phyloP scores from a whole-genome alignment of 2,113 vertebrate species.

The Hippopotamus amphibius region DNA sequence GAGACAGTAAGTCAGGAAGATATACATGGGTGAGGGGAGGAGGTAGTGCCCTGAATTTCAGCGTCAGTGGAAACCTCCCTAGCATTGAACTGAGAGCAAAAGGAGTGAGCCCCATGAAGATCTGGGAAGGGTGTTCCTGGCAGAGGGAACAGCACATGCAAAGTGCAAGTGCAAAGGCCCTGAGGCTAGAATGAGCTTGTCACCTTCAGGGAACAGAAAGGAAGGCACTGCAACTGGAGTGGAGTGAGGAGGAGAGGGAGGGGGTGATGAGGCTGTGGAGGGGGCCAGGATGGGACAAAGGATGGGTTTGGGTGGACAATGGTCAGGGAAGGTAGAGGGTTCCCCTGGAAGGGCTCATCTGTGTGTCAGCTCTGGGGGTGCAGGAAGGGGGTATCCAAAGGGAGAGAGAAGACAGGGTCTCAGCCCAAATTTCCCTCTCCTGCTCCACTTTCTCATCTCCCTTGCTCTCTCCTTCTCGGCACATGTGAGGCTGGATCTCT shows the following conservation, averaged over 20 bases:
- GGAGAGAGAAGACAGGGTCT: not conserved
- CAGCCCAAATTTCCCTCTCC: not conserved
- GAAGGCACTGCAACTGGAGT: not conserved
- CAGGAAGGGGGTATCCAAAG: too few relatives aligned
- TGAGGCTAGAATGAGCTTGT: not conserved
- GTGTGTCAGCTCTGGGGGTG: not conserved
- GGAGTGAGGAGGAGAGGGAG: not conserved
- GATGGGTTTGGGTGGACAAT: not conserved
- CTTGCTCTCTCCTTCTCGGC: not conserved
- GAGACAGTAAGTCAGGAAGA: not conserved
- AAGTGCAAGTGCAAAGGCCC: not conserved
- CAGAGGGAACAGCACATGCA: not conserved
- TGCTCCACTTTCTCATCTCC: not conserved
- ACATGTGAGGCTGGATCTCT: not conserved
- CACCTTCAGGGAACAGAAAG: not conserved
- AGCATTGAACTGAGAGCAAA: not conserved
- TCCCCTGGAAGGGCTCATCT: not conserved
- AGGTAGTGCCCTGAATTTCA: accelerated
- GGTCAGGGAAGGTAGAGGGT: not conserved
- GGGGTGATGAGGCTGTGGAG: not conserved
- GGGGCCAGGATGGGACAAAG: not conserved
- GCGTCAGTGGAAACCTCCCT: not conserved
- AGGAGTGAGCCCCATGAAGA: not conserved
- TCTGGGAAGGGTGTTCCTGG: not conserved
- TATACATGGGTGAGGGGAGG: accelerated